Evolutionary conservation across 2,888 invertebrate species (phyloP).

Genomic region (Galeruca laticollis): DNA sequence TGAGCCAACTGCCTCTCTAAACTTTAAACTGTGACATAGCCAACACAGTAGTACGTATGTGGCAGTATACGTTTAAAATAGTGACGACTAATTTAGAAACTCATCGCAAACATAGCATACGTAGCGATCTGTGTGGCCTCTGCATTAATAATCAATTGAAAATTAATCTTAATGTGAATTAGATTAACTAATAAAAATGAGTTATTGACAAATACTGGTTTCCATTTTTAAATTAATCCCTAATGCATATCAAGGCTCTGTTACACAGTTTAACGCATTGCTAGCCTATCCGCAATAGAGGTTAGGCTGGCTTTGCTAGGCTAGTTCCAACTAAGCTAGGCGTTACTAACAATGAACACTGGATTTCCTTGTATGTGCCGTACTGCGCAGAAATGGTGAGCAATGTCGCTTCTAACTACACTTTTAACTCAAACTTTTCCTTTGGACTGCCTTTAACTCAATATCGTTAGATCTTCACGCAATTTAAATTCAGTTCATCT

Average conservation of each 20-base stretch:
- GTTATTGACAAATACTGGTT: neutral
- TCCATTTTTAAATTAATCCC: neutral
- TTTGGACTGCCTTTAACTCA: constrained; percentile 24
- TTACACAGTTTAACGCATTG: constrained; percentile 56
- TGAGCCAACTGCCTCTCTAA: too few species aligned
- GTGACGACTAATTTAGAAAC: too few species aligned
- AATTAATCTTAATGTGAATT: too few species aligned
- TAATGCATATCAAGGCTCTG: constrained; percentile 32
- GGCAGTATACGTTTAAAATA: too few species aligned
- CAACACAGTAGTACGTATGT: too few species aligned
- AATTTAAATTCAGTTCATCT: too few species aligned
- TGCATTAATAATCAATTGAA: too few species aligned
- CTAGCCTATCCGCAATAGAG: constrained; percentile 56
- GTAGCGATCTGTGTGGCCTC: too few species aligned
- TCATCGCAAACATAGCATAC: too few species aligned
- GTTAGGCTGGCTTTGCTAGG: constrained; percentile 62
- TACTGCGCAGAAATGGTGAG: constrained; percentile 95
- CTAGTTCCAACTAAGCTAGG: constrained; percentile 61
- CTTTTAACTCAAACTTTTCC: constrained; percentile 49
- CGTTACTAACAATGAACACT: constrained; percentile 69
- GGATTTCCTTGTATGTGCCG: constrained; percentile 82
- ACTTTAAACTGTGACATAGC: too few species aligned
- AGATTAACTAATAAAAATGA: too few species aligned
- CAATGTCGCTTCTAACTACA: constrained; percentile 83
- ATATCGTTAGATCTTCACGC: constrained; percentile 28